Evolutionary conservation across 1,140 invertebrate genomes (phyloP), one percentile per base, ranked within the genome.

Genomic region (Brachionus asplanchnoidis): DNA sequence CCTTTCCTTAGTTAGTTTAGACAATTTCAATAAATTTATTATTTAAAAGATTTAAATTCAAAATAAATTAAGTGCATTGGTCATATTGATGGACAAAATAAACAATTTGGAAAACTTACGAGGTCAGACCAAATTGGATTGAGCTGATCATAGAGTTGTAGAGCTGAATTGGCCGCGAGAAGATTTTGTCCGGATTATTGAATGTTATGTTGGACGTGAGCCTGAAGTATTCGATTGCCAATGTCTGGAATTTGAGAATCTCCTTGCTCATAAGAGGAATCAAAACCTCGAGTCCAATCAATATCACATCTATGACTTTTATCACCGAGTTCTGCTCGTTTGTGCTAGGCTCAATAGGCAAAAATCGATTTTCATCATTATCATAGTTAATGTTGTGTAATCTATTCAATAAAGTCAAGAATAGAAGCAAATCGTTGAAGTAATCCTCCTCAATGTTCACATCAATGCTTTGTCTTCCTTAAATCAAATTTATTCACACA

Each of bases 391-490:
- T 82, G n/a, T 65, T 46, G 28, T 82, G 79, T 26, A 82, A 26
- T 11, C n/a, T 23, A 17, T 82, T 82, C 8, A 82, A 44, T 20
- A 82, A 46, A 46, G 53, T 65, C 32, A 82, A 26, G 40, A 82
- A 82, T 4, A 82, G 14, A 12, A 82, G 79, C 42, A 82, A 44
- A 82, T 82, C 79, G 20, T 82, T 82, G 32, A 65, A 65, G n/a
- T 82, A 82, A 44, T 82, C 79, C n/a, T 82, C 79, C 40, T 82
- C 79, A 12, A 82, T 46, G 14, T 82, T 82, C n/a, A 26, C 28
- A 6, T 82, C 53, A 40, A 36, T 68, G 14, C 50, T 82, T 68
- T 44, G 60, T 77, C 26, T 77, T 50, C 46, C 73, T 77, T 53
- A 46, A 50, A 70, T 36, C 8, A 50, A 77, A 77, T 20, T 12